Evolutionary conservation across 2,113 vertebrate species (phyloP).

Genomic region (Lophura nycthemera): DNA sequence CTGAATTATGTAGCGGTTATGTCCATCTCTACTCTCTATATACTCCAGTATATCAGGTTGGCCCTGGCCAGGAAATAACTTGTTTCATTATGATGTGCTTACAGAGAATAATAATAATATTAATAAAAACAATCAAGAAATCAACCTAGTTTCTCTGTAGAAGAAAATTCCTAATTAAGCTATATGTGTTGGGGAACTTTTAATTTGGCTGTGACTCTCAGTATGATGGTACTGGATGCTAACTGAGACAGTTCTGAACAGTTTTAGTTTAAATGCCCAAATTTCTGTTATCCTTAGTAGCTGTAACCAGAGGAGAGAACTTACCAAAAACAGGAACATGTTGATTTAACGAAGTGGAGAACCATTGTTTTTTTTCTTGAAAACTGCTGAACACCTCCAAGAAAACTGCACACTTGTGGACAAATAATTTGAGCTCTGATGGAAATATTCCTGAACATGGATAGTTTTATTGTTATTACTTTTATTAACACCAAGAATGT

Average conservation of each 20-base stretch:
- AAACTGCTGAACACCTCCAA: not conserved
- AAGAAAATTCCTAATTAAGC: not conserved
- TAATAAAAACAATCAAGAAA: not conserved
- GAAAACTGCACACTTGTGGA: not conserved
- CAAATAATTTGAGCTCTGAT: not conserved
- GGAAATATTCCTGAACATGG: not conserved
- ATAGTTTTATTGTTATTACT: not conserved
- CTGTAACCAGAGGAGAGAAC: not conserved
- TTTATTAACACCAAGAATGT: not conserved
- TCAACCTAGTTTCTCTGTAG: not conserved
- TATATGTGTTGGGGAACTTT: not conserved
- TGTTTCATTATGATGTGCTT: fast-evolving
- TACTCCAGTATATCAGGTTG: fast-evolving
- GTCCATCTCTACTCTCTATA: not conserved
- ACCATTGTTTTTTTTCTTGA: not conserved
- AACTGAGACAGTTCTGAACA: not conserved
- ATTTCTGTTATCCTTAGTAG: not conserved
- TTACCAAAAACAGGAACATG: not conserved
- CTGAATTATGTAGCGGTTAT: not conserved
- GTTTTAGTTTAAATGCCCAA: not conserved
- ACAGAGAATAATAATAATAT: not conserved
- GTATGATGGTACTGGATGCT: not conserved
- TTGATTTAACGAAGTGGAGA: not conserved
- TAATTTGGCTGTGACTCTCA: not conserved
- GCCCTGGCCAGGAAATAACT: not conserved